Conservation (phyloP, 2,888 invertebrate genomes). For the Caenorhabditis sp. region DNA sequence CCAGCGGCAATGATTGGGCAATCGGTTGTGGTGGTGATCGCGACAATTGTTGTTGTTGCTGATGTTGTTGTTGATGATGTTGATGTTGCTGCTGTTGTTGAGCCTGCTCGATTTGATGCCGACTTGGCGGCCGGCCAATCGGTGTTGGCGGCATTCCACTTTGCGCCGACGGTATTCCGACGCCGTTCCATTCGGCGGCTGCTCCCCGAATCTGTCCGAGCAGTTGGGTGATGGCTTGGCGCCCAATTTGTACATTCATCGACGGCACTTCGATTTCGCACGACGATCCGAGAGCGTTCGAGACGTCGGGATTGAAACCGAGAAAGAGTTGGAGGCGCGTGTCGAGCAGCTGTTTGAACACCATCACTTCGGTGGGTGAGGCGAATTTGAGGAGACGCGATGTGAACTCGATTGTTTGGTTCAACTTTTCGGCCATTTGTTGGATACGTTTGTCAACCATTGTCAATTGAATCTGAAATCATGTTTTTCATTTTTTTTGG, state of each 20-base stretch:
- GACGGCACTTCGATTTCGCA: constrained; percentile 46
- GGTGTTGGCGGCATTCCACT: constrained; percentile 59
- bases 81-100: background rate
- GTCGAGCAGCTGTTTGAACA: constrained; percentile 92
- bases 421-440: constrained; percentile 84
- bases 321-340: constrained; percentile 80
- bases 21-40: constrained; percentile 39
- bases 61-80: background rate
- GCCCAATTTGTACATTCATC: constrained; percentile 19
- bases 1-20: constrained; percentile 43
- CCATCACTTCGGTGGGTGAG: constrained; percentile 79
- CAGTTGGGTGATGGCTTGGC: constrained; percentile 30
- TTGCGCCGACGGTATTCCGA: constrained; percentile 22
- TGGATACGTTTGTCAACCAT: constrained; percentile 90
- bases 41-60: constrained; percentile 13
- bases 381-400: constrained; percentile 89
- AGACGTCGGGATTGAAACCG: constrained; percentile 81
- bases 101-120: constrained; percentile 14
- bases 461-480: constrained; percentile 78
- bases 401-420: constrained; percentile 83
- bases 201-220: constrained; percentile 42
- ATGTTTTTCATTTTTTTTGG: background rate
- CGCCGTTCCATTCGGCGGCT: constrained; percentile 9
- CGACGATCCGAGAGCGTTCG: constrained; percentile 28
- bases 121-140: constrained; percentile 59